Conservation (phyloP, 2,797 vertebrate genomes). For the Lindbergichthys nudifrons region DNA sequence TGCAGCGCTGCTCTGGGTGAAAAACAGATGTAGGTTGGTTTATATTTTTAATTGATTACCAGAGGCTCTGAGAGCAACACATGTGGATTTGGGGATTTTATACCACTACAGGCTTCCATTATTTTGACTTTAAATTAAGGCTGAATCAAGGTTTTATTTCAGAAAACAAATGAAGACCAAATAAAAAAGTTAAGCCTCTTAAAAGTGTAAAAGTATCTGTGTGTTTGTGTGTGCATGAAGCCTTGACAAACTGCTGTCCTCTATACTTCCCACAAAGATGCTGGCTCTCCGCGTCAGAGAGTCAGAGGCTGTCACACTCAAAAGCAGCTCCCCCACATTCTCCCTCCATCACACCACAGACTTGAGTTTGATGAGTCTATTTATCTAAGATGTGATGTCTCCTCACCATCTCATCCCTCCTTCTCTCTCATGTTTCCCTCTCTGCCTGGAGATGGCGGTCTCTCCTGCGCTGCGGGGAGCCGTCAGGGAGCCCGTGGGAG, state of each 20-base stretch:
- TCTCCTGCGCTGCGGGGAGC: constrained; percentile 48
- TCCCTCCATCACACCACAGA: not conserved
- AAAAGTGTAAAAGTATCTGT: not conserved
- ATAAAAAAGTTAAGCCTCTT: not conserved
- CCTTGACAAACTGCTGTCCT: not conserved
- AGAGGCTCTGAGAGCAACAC: constrained; percentile 1
- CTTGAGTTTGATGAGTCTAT: constrained; percentile 50
- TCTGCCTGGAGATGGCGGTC: constrained; percentile 38
- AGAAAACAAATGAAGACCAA: constrained; percentile 26
- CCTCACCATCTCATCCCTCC: constrained; percentile 13
- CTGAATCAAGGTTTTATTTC: constrained; percentile 1
- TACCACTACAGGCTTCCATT: constrained; percentile 14
- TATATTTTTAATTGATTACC: constrained; percentile 20
- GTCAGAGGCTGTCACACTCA: constrained; percentile 34
- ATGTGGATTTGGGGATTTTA: constrained; percentile 18
- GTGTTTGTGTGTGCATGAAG: not conserved
- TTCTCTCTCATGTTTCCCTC: constrained; percentile 30
- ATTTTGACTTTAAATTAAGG: constrained; percentile 3
- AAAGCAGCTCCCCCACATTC: constrained; percentile 34
- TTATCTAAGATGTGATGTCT: constrained; percentile 32
- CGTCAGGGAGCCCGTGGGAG: constrained; percentile 25
- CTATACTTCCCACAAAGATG: constrained; percentile 12
- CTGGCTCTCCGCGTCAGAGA: constrained; percentile 24
- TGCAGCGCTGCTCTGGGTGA: not conserved
- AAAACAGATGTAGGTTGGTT: constrained; percentile 22